Evolutionary conservation across 2,113 vertebrate species (phyloP).

Genomic region (Calyptommatus sinebrachiatus): DNA sequence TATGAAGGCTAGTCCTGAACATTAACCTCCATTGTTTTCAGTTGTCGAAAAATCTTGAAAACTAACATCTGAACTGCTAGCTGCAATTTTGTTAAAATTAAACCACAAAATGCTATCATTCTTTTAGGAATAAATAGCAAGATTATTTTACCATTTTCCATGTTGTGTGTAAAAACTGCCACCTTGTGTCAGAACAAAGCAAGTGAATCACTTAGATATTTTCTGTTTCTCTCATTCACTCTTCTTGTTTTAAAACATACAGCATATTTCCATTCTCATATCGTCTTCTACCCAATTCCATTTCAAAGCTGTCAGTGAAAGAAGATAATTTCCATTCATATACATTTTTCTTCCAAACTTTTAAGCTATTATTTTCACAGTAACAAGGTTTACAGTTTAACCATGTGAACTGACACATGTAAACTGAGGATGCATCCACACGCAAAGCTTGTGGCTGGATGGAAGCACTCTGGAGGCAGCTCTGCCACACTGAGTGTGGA

Average conservation of each 20-base stretch:
- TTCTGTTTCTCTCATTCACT: neutral
- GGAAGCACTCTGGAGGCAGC: no score
- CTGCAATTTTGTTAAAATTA: neutral
- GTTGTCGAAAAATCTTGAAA: neutral
- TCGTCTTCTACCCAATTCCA: neutral
- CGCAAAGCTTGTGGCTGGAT: no score
- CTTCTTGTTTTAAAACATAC: neutral
- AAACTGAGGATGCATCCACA: no score
- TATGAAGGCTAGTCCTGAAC: no score
- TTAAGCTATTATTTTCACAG: neutral
- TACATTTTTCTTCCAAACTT: neutral
- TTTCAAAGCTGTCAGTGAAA: neutral
- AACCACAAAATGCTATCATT: neutral
- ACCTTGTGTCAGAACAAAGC: slow-evolving; percentile 17
- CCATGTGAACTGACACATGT: neutral
- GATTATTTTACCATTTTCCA: neutral
- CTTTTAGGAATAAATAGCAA: neutral
- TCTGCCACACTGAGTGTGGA: no score
- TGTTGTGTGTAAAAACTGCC: slow-evolving; percentile 8
- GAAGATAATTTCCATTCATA: neutral
- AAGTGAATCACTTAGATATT: neutral
- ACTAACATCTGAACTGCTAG: neutral
- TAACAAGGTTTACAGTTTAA: neutral
- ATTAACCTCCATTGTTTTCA: neutral
- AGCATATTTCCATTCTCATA: neutral